These are phyloP conservation scores for Brenthis hecate DNA, from an alignment of 2,888 invertebrate genomes.

Conservation along the genomic window DNA sequence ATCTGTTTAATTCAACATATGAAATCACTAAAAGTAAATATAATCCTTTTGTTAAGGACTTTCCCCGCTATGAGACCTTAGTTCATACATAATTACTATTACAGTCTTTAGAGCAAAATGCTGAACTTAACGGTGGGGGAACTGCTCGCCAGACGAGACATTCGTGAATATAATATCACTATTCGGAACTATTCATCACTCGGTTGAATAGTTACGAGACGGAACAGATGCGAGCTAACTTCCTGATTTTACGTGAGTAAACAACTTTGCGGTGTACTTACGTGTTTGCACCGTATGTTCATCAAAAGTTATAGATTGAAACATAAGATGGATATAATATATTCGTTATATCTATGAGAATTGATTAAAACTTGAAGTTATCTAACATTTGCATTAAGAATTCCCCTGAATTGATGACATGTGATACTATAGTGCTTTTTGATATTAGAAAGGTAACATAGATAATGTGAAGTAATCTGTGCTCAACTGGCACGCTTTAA, in stretches of 20 bases:
- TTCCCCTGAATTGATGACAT: not conserved
- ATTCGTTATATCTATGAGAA: not conserved
- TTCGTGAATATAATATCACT: conserved; percentile 43
- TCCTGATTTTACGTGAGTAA: conserved; percentile 41
- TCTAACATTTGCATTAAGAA: not conserved
- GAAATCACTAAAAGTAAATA: too few species aligned
- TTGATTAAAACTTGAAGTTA: conserved; percentile 5
- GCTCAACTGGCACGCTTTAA: not conserved
- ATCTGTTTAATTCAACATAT: not conserved
- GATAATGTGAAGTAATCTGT: too few species aligned
- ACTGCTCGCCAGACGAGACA: conserved; percentile 37
- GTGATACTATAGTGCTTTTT: too few species aligned
- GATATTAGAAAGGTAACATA: too few species aligned
- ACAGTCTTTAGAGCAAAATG: conserved; percentile 25
- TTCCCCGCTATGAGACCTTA: conserved; percentile 14
- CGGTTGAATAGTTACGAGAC: conserved; percentile 29
- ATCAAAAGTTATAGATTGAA: conserved; percentile 28
- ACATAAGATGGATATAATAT: conserved; percentile 10
- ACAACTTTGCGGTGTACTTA: conserved; percentile 37
- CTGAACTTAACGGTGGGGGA: conserved; percentile 21
- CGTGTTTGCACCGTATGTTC: conserved; percentile 23
- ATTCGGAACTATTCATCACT: conserved; percentile 32
- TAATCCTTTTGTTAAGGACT: conserved; percentile 21
- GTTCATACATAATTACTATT: conserved; percentile 21
- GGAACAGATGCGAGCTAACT: conserved; percentile 42